phyloP scores from a whole-genome alignment of 2,113 vertebrate genomes.

The Manacus vitellinus region DNA sequence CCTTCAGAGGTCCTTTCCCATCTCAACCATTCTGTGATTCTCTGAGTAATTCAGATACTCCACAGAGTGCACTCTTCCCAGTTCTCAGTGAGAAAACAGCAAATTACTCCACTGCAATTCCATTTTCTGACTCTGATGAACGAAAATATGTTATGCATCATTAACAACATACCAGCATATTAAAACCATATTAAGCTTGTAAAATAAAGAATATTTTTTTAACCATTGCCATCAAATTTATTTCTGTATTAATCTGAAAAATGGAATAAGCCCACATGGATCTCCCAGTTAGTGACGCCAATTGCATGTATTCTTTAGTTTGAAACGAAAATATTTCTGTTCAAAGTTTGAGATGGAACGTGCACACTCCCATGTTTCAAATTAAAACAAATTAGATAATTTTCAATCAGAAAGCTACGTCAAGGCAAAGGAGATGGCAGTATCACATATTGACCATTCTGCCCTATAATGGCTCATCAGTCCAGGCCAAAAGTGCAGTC shows the following conservation, averaged over 20 bases:
- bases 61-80: not conserved
- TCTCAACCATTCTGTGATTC: not conserved
- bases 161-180: not conserved
- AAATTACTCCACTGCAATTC: not conserved
- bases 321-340: not conserved
- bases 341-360: not conserved
- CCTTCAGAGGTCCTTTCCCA: not conserved
- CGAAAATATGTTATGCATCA: not conserved
- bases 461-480: not conserved
- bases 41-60: not conserved
- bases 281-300: not conserved
- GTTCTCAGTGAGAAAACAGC: not conserved
- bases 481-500: not conserved
- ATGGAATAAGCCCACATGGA: not conserved
- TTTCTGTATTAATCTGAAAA: not conserved
- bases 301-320: not conserved
- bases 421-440: not conserved
- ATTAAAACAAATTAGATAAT: not conserved
- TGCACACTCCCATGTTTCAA: not conserved
- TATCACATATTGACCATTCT: not conserved
- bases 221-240: not conserved
- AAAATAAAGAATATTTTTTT: slow-evolving; percentile 19
- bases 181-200: slow-evolving; percentile 25
- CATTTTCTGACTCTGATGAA: not conserved
- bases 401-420: not conserved